A percentile compares a stretch with the other conserved stretches of the same genome.
Conservation (phyloP, 2,797 vertebrate species). For the Sebastes wilsoni region DNA sequence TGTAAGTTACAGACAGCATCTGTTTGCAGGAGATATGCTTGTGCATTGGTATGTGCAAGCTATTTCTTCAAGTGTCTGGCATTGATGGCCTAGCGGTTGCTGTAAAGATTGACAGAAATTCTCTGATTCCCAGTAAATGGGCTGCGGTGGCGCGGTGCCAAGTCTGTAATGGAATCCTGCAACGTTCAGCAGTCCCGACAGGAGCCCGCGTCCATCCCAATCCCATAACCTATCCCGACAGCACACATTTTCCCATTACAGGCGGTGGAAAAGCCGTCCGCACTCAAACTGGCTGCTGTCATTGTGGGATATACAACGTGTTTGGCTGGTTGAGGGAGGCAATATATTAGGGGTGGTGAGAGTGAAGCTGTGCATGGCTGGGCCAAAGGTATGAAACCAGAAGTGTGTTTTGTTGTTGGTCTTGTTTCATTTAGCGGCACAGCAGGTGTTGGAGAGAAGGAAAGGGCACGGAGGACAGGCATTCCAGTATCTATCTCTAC, state of each 20-base stretch:
- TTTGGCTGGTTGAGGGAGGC: slow-evolving; percentile 68
- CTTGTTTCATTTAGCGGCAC: slow-evolving; percentile 81
- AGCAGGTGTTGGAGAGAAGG: slow-evolving; percentile 71
- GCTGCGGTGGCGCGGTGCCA: slow-evolving; percentile 76
- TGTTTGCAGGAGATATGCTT: slow-evolving; percentile 80
- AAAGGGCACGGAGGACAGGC: slow-evolving; percentile 53
- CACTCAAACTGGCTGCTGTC: slow-evolving; percentile 69
- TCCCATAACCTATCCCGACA: slow-evolving; percentile 83
- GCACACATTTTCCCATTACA: slow-evolving; percentile 84
- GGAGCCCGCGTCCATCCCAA: slow-evolving; percentile 79
- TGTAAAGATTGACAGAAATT: slow-evolving; percentile 82
- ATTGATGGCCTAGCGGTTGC: slow-evolving; percentile 77
- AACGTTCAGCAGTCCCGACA: slow-evolving; percentile 79
- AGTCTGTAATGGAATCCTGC: slow-evolving; percentile 85
- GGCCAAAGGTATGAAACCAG: slow-evolving; percentile 72
- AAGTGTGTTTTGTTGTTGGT: slow-evolving; percentile 75
- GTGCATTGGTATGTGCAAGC: slow-evolving; percentile 70
- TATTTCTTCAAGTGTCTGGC: slow-evolving; percentile 78
- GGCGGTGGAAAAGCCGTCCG: slow-evolving; percentile 73
- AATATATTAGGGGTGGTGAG: slow-evolving; percentile 64
- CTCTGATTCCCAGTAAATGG: slow-evolving; percentile 85
- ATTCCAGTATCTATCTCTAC: slow-evolving; percentile 31
- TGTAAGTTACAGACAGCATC: slow-evolving; percentile 77
- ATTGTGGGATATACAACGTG: slow-evolving; percentile 68
- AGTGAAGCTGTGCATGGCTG: slow-evolving; percentile 77